phyloP scores from a whole-genome alignment of 2,797 vertebrate species.

The Phataginus tricuspis region DNA sequence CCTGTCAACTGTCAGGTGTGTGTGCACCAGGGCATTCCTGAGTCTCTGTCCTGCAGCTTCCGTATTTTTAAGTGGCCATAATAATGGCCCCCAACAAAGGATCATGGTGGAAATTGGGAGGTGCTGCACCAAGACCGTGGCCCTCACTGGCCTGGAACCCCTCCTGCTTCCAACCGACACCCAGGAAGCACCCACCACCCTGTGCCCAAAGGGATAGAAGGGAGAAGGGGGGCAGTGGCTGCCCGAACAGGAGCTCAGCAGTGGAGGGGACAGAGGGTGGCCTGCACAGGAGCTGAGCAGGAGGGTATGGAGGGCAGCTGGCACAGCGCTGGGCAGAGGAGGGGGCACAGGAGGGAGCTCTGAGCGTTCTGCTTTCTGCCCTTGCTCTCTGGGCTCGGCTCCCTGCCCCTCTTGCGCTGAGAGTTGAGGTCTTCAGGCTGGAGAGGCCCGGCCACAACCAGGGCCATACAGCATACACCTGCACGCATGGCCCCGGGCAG shows the following conservation, averaged over 20 bases:
- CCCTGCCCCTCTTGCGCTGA: neutral
- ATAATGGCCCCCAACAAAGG: rapidly evolving
- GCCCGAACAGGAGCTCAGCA: rapidly evolving
- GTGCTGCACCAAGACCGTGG: too few relatives aligned
- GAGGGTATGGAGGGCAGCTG: too few relatives aligned
- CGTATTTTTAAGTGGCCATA: rapidly evolving
- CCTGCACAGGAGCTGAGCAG: too few relatives aligned
- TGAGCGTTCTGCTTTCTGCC: too few relatives aligned
- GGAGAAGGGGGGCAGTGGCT: neutral
- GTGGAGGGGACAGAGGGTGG: too few relatives aligned
- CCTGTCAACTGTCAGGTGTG: rapidly evolving
- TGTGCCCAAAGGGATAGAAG: too few relatives aligned
- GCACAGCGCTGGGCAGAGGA: too few relatives aligned
- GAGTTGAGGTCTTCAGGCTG: neutral
- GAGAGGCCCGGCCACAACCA: rapidly evolving
- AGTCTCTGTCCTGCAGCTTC: neutral
- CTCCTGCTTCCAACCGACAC: rapidly evolving
- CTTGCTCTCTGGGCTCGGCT: too few relatives aligned
- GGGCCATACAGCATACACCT: rapidly evolving
- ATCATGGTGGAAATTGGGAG: neutral
- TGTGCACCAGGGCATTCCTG: rapidly evolving
- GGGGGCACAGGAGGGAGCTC: too few relatives aligned
- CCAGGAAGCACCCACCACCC: rapidly evolving
- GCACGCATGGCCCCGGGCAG: rapidly evolving
- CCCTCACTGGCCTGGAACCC: rapidly evolving